Evolutionary conservation across 2,113 vertebrate species (phyloP).

Genomic region (Hemichromis elongatus): DNA sequence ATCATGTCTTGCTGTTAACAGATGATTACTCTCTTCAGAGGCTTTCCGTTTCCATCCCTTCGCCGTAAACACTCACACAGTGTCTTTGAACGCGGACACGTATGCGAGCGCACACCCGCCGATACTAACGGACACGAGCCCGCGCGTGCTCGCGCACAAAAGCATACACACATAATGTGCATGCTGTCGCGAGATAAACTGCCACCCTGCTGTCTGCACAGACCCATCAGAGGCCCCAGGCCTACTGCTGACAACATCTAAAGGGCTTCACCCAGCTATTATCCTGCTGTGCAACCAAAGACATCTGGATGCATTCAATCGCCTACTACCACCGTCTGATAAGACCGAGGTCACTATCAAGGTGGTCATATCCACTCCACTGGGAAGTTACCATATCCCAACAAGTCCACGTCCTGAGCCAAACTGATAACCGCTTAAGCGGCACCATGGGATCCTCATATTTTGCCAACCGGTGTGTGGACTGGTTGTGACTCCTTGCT

Average conservation of each 20-base stretch:
- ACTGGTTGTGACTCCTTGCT: background rate
- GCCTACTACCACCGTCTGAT: constrained; percentile 49
- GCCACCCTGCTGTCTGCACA: constrained; percentile 45
- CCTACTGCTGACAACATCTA: constrained; percentile 60
- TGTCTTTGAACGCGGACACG: constrained; percentile 46
- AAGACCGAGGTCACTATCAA: constrained; percentile 55
- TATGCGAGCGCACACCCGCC: constrained; percentile 6
- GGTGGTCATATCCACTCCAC: constrained; percentile 39
- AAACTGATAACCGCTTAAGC: constrained; percentile 45
- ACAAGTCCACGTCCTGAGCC: constrained; percentile 38
- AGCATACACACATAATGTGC: constrained; percentile 6
- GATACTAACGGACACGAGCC: constrained; percentile 25
- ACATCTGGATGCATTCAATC: constrained; percentile 44
- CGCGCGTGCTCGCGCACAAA: background rate
- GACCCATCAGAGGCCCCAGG: constrained; percentile 40
- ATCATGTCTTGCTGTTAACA: constrained; percentile 77
- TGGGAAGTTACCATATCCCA: constrained; percentile 19
- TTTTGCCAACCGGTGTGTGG: constrained; percentile 11
- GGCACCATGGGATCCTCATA: constrained; percentile 5
- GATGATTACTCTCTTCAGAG: constrained; percentile 76
- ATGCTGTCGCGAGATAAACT: constrained; percentile 59
- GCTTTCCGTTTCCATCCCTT: constrained; percentile 60
- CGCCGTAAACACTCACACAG: constrained; percentile 47
- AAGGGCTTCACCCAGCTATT: constrained; percentile 50
- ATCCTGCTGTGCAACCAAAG: constrained; percentile 47